Percentiles rank a stretch among this genome's conserved stretches.
Evolutionary conservation across 2,797 vertebrate species (phyloP).

Genomic region (Rhodeus uyekii): DNA sequence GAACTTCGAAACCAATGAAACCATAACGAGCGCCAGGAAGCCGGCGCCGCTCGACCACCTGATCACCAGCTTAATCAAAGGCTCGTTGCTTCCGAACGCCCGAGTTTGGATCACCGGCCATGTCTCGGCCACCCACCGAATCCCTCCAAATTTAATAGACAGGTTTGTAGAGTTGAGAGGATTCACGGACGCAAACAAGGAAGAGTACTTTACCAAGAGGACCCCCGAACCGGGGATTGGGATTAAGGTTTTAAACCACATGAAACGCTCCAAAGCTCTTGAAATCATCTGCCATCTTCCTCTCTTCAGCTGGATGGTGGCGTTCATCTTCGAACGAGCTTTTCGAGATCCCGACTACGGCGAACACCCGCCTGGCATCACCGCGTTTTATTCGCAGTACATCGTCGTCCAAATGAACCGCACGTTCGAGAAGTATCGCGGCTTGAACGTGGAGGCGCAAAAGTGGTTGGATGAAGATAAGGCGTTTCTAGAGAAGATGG

Average conservation of each 20-base stretch:
- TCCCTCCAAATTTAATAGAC: slow-evolving; percentile 68
- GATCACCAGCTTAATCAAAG: slow-evolving; percentile 75
- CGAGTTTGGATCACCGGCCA: slow-evolving; percentile 75
- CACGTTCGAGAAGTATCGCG: slow-evolving; percentile 66
- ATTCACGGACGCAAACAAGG: slow-evolving; percentile 68
- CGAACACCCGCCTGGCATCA: slow-evolving; percentile 60
- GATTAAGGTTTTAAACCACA: slow-evolving; percentile 54
- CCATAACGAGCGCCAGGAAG: slow-evolving; percentile 49
- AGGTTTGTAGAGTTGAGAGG: slow-evolving; percentile 69
- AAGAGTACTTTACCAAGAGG: slow-evolving; percentile 69
- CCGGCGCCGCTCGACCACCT: slow-evolving; percentile 60
- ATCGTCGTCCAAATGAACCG: slow-evolving; percentile 71
- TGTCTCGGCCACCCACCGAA: slow-evolving; percentile 56
- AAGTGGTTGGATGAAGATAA: slow-evolving; percentile 64
- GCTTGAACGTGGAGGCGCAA: slow-evolving; percentile 36
- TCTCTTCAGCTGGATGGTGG: slow-evolving; percentile 66
- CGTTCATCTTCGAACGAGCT: slow-evolving; percentile 59
- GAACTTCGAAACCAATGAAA: slow-evolving; percentile 67
- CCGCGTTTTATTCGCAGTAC: slow-evolving; percentile 66
- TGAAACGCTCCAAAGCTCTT: slow-evolving; percentile 61
- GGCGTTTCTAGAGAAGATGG: slow-evolving; percentile 58
- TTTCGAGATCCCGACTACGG: slow-evolving; percentile 44
- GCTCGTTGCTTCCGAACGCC: slow-evolving; percentile 67
- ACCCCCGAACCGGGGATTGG: slow-evolving; percentile 44
- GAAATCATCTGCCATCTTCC: slow-evolving; percentile 67